phyloP scores from a whole-genome alignment of 1,140 invertebrate species.

The Elymnias hypermnestra region DNA sequence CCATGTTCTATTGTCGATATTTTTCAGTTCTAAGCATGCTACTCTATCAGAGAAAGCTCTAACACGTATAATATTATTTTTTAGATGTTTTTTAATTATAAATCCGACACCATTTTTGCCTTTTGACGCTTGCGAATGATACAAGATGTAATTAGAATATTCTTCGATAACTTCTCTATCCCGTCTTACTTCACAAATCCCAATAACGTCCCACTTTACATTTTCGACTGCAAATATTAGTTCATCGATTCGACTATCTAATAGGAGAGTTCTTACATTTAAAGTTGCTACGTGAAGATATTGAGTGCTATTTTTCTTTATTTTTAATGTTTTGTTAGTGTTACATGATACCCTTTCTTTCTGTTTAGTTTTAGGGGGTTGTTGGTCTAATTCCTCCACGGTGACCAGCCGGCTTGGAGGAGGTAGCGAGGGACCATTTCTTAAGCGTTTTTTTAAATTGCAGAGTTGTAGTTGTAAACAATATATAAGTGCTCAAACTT shows the following conservation, averaged over 20 bases:
- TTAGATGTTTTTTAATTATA: background rate
- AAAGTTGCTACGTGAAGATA: constrained; percentile 4
- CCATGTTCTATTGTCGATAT: background rate
- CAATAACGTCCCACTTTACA: constrained; percentile 12
- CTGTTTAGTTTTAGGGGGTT: background rate
- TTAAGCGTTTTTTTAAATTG: too few relatives aligned
- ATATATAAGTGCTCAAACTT: too few relatives aligned
- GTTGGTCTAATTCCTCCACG: constrained; percentile 12
- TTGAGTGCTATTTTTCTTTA: background rate
- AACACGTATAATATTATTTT: background rate
- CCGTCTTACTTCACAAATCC: constrained; percentile 8
- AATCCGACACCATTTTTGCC: constrained; percentile 5
- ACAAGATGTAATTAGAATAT: background rate
- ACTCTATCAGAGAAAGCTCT: background rate
- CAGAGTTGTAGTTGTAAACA: too few relatives aligned
- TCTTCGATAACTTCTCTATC: background rate
- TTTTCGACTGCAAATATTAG: constrained; percentile 4
- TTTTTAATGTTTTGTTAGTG: background rate
- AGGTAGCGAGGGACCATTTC: too few relatives aligned
- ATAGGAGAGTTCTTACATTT: constrained; percentile 2
- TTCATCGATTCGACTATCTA: constrained; percentile 2
- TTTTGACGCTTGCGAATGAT: background rate
- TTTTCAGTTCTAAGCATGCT: background rate
- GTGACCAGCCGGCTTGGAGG: constrained; percentile 14
- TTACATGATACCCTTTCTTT: background rate